These are phyloP conservation scores for Pygathrix nemaeus DNA, from an alignment of 2,113 vertebrate genomes.

Conservation along the genomic window DNA sequence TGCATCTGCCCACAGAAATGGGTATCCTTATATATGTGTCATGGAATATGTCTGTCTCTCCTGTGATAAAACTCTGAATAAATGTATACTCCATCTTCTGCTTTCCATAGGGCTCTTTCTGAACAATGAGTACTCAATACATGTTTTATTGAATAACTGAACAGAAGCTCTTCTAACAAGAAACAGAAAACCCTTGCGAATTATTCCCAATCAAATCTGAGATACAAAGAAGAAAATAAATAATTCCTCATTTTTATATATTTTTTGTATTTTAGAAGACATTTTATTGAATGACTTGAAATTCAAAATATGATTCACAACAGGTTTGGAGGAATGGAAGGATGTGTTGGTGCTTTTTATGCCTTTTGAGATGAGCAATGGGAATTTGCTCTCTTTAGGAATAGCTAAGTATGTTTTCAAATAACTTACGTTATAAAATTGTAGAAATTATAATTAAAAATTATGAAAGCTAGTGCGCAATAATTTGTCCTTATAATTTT, in stretches of 20 bases:
- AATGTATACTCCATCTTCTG: rapidly evolving
- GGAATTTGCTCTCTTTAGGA: neutral
- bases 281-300: neutral
- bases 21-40: neutral
- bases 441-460: neutral
- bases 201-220: neutral
- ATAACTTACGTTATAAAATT: neutral
- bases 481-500: neutral
- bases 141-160: neutral
- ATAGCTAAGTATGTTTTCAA: neutral
- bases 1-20: neutral
- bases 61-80: neutral
- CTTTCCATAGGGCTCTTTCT: neutral
- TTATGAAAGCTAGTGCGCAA: neutral
- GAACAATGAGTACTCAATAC: neutral
- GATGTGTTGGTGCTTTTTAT: neutral
- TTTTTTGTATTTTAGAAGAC: neutral
- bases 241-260: neutral
- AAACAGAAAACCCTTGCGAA: neutral
- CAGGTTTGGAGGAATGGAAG: neutral
- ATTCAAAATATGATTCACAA: neutral
- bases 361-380: neutral
- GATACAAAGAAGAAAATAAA: neutral
- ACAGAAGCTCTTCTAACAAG: neutral
- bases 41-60: neutral